These are phyloP conservation scores for Coccyzus lansbergi DNA, from an alignment of 2,797 vertebrate genomes.

Conservation along the genomic window DNA sequence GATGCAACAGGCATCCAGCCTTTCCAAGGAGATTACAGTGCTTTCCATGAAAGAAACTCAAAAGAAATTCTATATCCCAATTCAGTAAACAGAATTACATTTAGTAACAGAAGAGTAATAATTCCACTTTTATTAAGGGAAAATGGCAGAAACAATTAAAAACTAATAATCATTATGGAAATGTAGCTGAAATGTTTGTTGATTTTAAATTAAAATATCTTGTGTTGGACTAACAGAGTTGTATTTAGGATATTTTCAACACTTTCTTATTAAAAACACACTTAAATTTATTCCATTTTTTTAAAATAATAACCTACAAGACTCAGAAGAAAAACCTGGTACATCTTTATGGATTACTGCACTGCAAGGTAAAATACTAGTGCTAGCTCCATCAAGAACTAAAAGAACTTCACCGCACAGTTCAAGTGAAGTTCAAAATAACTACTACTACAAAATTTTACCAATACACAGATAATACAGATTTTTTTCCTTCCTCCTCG, in stretches of 20 bases:
- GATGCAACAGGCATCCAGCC: background rate
- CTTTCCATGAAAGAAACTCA: background rate
- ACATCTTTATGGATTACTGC: background rate
- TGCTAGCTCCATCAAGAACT: background rate
- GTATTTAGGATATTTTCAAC: background rate
- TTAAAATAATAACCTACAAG: background rate
- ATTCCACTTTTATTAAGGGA: constrained; percentile 3
- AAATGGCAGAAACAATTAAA: constrained; percentile 37
- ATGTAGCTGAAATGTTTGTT: background rate
- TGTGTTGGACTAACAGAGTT: background rate
- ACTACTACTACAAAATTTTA: background rate
- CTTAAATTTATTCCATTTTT: background rate
- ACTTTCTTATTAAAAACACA: background rate
- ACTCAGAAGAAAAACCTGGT: background rate
- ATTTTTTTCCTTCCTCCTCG: background rate
- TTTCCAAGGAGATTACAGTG: background rate
- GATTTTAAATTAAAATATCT: background rate
- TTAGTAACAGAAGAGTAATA: background rate
- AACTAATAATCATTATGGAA: background rate
- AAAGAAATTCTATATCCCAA: background rate
- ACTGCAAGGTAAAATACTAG: background rate
- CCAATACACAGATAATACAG: background rate
- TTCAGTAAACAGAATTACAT: background rate
- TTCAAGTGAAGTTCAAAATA: background rate
- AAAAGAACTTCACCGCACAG: background rate